These are phyloP conservation scores for Gambusia yucatana DNA, from an alignment of 2,797 vertebrate genomes.

Conservation along the genomic window DNA sequence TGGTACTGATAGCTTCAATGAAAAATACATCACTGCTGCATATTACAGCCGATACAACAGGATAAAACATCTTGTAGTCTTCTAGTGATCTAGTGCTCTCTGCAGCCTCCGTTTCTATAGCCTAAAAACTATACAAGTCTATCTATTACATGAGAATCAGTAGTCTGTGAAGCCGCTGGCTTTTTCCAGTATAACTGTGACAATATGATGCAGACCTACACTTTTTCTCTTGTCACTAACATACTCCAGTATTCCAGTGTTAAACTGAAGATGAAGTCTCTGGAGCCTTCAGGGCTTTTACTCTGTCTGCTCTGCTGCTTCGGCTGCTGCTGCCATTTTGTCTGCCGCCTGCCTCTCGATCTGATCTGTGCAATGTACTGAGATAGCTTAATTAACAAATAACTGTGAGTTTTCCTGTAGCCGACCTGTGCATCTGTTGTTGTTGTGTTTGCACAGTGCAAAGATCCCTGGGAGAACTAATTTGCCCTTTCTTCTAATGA, in stretches of 20 bases:
- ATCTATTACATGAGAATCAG: constrained; percentile 52
- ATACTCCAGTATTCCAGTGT: constrained; percentile 38
- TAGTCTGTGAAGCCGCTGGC: constrained; percentile 27
- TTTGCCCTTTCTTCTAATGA: constrained; percentile 74
- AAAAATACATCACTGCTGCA: neutral
- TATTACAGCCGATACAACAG: constrained; percentile 7
- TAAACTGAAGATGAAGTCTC: constrained; percentile 50
- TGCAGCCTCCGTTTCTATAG: constrained; percentile 66
- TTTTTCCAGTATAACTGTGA: constrained; percentile 29
- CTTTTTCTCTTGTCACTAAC: constrained; percentile 20
- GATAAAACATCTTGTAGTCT: constrained; percentile 28
- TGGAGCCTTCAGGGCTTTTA: constrained; percentile 44
- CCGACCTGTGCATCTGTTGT: constrained; percentile 63
- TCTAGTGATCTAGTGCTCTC: constrained; percentile 27
- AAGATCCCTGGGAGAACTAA: constrained; percentile 70
- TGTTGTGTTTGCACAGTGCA: constrained; percentile 48
- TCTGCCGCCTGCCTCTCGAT: constrained; percentile 32
- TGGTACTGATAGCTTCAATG: neutral
- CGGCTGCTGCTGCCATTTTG: constrained; percentile 54
- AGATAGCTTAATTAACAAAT: constrained; percentile 61
- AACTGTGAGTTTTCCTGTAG: constrained; percentile 59
- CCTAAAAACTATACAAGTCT: constrained; percentile 61
- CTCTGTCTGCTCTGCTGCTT: constrained; percentile 33
- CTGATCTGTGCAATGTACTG: constrained; percentile 35
- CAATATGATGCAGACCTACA: constrained; percentile 25